phyloP scores from a whole-genome alignment of 2,113 vertebrate genomes.

The Cyprinus carpio region DNA sequence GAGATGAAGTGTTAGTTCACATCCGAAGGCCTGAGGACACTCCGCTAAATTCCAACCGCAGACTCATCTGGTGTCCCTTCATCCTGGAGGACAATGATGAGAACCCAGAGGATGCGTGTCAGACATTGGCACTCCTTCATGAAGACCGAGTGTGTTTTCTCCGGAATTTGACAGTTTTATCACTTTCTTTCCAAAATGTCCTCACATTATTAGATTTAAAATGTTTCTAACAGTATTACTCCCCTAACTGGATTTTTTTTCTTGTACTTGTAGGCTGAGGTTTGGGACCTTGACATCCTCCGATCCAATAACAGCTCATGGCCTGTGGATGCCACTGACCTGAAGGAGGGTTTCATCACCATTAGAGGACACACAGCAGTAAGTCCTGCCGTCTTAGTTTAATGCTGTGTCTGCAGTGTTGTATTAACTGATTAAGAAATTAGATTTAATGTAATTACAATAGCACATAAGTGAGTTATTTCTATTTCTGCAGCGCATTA shows the following conservation, averaged over 20 bases:
- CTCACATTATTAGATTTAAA: not conserved
- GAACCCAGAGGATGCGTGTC: conserved; percentile 85
- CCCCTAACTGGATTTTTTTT: not conserved
- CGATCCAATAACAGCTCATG: conserved; percentile 82
- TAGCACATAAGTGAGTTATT: not conserved
- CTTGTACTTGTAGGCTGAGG: conserved; percentile 83
- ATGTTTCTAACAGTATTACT: not conserved
- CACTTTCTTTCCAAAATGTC: not conserved
- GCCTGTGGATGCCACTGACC: conserved; percentile 83
- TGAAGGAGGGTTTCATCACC: conserved; percentile 93
- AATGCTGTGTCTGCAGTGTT: not conserved
- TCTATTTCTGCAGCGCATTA: conserved; percentile 79
- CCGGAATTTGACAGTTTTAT: not conserved
- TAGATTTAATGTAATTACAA: not conserved
- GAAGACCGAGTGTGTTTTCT: conserved; percentile 77
- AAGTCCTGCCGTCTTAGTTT: conserved; percentile 40
- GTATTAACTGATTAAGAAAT: not conserved
- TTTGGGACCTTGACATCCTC: conserved; percentile 96
- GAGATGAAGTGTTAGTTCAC: conserved; percentile 91
- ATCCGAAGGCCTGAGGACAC: conserved; percentile 84
- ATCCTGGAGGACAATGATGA: conserved; percentile 93
- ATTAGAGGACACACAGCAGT: conserved; percentile 93
- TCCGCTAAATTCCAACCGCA: conserved; percentile 83
- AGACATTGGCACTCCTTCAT: conserved; percentile 89
- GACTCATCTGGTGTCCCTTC: conserved; percentile 97